Evolutionary conservation across 2,113 vertebrate species (phyloP).

Genomic region (Danionella cerebrum): DNA sequence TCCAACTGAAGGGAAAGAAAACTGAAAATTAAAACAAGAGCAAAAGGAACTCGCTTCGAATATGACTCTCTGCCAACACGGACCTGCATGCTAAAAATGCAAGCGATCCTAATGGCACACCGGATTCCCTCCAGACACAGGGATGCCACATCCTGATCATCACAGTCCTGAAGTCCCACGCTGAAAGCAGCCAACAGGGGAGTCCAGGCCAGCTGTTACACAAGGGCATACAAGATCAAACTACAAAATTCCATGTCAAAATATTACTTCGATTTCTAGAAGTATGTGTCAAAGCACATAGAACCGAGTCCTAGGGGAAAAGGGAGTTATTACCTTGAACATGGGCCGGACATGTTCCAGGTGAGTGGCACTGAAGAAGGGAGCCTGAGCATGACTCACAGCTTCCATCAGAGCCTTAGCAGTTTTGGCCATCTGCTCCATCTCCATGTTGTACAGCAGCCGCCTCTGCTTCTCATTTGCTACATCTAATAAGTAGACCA

Average conservation of each 20-base stretch:
- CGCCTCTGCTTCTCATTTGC: conserved; percentile 91
- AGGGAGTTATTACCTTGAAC: conserved; percentile 76
- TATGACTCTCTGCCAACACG: conserved; percentile 22
- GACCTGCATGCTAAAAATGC: conserved; percentile 97
- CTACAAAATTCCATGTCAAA: not conserved
- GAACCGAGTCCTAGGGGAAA: not conserved
- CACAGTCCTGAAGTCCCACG: conserved; percentile 92
- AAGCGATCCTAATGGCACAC: conserved; percentile 89
- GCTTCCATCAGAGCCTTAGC: conserved; percentile 98
- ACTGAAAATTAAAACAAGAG: not conserved
- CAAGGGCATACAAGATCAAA: not conserved
- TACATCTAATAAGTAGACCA: conserved; percentile 59
- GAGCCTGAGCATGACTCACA: conserved; percentile 90
- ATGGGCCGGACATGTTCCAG: conserved; percentile 93
- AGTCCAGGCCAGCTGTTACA: conserved; percentile 87
- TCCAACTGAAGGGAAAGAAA: conserved; percentile 70
- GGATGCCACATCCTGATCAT: conserved; percentile 88
- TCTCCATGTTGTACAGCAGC: conserved; percentile 92
- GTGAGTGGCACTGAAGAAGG: conserved; percentile 93
- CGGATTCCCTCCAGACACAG: conserved; percentile 94
- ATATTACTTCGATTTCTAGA: not conserved
- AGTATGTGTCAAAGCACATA: not conserved
- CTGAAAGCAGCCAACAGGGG: conserved; percentile 91
- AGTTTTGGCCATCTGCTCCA: conserved; percentile 98
- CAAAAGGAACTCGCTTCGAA: not conserved